Conservation (phyloP, 2,113 vertebrate genomes). For the Chlorocebus sabaeus region DNA sequence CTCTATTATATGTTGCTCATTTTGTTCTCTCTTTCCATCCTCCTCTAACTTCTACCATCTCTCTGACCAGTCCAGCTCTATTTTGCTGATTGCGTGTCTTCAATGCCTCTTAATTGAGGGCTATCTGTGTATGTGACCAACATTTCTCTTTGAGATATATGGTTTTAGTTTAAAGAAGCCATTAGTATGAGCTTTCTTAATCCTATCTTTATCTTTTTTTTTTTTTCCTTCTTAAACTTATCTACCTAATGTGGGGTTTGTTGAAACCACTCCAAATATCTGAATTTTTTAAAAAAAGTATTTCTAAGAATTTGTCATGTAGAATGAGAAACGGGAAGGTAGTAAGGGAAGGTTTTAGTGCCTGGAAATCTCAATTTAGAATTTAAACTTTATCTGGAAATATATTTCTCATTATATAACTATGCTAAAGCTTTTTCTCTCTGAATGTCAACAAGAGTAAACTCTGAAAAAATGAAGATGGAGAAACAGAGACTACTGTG, state of each 20-base stretch:
- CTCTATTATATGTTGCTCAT: background rate
- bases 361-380: background rate
- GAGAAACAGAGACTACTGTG: background rate
- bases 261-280: background rate
- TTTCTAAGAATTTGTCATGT: background rate
- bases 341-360: background rate
- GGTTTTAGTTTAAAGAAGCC: background rate
- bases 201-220: background rate
- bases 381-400: background rate
- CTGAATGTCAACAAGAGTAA: background rate
- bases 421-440: background rate
- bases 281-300: background rate
- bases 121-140: background rate
- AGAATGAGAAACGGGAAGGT: background rate
- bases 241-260: background rate
- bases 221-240: background rate
- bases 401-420: background rate
- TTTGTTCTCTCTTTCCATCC: background rate
- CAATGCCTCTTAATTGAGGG: background rate
- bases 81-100: background rate
- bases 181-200: background rate
- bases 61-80: background rate
- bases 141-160: background rate
- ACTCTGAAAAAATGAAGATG: background rate
- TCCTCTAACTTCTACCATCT: background rate